phyloP scores from a whole-genome alignment of 35 echinoderm and acorn worm species.

The Lytechinus pictus region DNA sequence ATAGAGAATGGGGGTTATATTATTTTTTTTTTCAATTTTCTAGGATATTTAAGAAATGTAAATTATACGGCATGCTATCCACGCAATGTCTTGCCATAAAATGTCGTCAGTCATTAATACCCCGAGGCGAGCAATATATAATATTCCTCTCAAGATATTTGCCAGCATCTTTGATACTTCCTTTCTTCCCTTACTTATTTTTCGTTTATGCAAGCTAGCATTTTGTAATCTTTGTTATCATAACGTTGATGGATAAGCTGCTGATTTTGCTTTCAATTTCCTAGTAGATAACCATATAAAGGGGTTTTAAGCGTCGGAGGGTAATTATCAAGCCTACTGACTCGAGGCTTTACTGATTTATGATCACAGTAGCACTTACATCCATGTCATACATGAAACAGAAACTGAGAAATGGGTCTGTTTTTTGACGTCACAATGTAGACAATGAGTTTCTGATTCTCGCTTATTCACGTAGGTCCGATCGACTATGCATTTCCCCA shows the following conservation, averaged over 20 bases:
- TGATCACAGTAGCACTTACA: too few relatives aligned
- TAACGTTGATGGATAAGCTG: not conserved
- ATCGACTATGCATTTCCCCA: too few relatives aligned
- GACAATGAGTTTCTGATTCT: too few relatives aligned
- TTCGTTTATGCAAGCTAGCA: not conserved
- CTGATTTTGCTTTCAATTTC: not conserved
- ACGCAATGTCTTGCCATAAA: not conserved
- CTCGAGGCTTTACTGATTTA: too few relatives aligned
- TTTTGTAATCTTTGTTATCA: not conserved
- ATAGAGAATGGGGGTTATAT: not conserved
- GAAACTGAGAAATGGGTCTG: too few relatives aligned
- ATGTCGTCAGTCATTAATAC: not conserved
- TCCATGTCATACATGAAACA: too few relatives aligned
- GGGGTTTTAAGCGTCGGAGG: too few relatives aligned
- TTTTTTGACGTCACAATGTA: too few relatives aligned
- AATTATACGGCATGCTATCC: not conserved
- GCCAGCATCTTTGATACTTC: not conserved
- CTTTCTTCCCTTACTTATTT: not conserved
- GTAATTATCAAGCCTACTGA: too few relatives aligned
- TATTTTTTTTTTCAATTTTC: not conserved
- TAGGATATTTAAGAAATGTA: not conserved
- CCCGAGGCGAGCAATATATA: not conserved
- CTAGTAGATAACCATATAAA: too few relatives aligned
- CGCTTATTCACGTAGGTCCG: too few relatives aligned
- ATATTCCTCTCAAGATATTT: not conserved